Percentiles rank a stretch among this genome's conserved stretches.
phyloP scores from a whole-genome alignment of 2,113 vertebrate species.

The Ancistrus triradiatus region DNA sequence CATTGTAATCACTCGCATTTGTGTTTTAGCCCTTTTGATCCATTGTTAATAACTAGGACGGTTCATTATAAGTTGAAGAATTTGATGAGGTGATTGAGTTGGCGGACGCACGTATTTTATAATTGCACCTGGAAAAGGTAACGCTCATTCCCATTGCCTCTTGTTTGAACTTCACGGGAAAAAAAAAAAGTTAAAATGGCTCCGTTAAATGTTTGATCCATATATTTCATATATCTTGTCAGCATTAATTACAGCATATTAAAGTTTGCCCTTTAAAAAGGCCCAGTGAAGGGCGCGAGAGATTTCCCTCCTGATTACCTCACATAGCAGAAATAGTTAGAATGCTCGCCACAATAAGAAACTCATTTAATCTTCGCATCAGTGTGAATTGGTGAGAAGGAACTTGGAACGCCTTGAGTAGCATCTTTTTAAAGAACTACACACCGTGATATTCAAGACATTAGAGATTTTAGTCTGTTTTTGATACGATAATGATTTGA shows the following conservation, averaged over 20 bases:
- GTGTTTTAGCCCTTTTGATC: neutral
- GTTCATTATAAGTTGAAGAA: neutral
- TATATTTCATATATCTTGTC: slow-evolving; percentile 45
- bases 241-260: slow-evolving; percentile 47
- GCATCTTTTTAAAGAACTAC: no score
- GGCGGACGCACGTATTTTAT: neutral
- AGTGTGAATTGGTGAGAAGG: no score
- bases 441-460: no score
- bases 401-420: no score
- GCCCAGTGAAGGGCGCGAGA: slow-evolving; percentile 38
- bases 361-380: neutral
- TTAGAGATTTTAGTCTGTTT: no score
- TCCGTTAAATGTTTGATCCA: slow-evolving; percentile 44
- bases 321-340: slow-evolving; percentile 18
- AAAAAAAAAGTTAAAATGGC: slow-evolving; percentile 27
- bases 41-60: neutral
- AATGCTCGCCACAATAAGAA: slow-evolving; percentile 20
- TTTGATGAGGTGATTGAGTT: neutral
- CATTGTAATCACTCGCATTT: slow-evolving; percentile 19
- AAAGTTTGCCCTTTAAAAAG: slow-evolving; percentile 48
- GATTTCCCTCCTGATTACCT: slow-evolving; percentile 21
- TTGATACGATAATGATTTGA: no score
- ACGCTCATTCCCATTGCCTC: slow-evolving; percentile 18
- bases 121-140: slow-evolving; percentile 11
- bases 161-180: slow-evolving; percentile 34